phyloP scores from a whole-genome alignment of 2,888 invertebrate species.

The Drosophila suboccidentalis region DNA sequence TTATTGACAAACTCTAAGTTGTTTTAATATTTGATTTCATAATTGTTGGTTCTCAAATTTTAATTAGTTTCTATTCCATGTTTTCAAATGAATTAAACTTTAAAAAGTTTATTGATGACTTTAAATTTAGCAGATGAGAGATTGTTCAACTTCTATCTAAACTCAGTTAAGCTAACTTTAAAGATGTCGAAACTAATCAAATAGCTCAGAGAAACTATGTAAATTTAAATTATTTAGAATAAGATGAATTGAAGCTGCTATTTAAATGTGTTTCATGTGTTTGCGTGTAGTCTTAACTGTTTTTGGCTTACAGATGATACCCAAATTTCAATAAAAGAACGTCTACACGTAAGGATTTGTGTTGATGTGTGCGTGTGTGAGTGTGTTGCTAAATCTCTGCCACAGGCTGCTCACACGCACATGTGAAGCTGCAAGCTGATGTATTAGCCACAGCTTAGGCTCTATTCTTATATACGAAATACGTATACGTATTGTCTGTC shows the following conservation, averaged over 20 bases:
- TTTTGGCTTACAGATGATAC: slow-evolving; percentile 5
- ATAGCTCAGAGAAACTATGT: not conserved
- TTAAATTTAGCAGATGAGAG: not conserved
- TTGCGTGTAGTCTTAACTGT: not conserved
- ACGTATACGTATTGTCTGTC: slow-evolving; percentile 18
- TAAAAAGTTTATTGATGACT: not conserved
- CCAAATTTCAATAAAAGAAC: slow-evolving; percentile 9
- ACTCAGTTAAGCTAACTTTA: not conserved
- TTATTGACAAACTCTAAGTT: not conserved
- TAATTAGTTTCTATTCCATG: not conserved
- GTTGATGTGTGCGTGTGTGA: slow-evolving; percentile 5
- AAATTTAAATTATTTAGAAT: not conserved
- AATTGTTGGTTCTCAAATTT: not conserved
- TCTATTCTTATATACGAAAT: slow-evolving; percentile 14
- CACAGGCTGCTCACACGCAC: slow-evolving; percentile 25
- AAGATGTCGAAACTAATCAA: too few species aligned
- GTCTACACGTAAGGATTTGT: slow-evolving; percentile 12
- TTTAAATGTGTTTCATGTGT: not conserved
- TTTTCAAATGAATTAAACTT: not conserved
- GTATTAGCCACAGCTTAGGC: slow-evolving; percentile 49
- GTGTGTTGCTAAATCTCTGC: slow-evolving; percentile 36
- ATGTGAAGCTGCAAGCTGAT: slow-evolving; percentile 13
- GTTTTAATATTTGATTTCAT: not conserved
- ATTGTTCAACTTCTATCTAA: too few species aligned
- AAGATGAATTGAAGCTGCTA: not conserved